Percentiles rank a stretch among this genome's conserved stretches.
Evolutionary conservation across 1,140 invertebrate genomes (phyloP).

Genomic region (Polyergus mexicanus): DNA sequence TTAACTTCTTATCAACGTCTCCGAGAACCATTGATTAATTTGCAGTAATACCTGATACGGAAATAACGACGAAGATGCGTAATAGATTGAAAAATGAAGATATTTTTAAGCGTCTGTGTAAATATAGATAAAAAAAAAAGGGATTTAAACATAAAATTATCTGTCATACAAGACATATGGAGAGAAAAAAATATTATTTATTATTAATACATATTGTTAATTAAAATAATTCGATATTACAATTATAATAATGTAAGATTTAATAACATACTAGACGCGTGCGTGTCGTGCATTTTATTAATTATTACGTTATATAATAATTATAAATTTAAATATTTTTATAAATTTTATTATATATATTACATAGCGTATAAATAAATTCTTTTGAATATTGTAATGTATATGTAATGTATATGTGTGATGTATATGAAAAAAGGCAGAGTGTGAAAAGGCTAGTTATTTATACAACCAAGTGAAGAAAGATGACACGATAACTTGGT

Average conservation of each 20-base stretch:
- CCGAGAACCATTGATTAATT: slow-evolving; percentile 32
- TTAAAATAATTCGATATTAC: neutral
- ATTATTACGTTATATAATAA: neutral
- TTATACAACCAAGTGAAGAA: neutral
- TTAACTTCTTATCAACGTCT: slow-evolving; percentile 29
- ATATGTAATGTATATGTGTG: neutral
- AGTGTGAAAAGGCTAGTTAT: slow-evolving; percentile 1
- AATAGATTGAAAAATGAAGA: neutral
- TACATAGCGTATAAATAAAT: neutral
- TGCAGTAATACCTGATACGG: neutral
- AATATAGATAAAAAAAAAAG: neutral
- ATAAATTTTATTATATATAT: neutral
- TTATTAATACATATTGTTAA: neutral
- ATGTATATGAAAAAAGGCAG: neutral
- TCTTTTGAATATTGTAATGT: neutral
- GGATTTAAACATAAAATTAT: neutral
- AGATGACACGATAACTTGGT: slow-evolving; percentile 5
- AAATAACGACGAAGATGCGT: neutral
- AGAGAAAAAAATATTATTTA: neutral
- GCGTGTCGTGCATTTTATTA: too few species aligned
- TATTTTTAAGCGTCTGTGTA: neutral
- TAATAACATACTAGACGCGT: neutral
- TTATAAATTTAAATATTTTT: slow-evolving; percentile 2
- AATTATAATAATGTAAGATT: neutral
- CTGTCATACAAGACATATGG: neutral